Evolutionary conservation across 1,140 invertebrate species (phyloP).

Genomic region (Pseudomyrmex concolor): DNA sequence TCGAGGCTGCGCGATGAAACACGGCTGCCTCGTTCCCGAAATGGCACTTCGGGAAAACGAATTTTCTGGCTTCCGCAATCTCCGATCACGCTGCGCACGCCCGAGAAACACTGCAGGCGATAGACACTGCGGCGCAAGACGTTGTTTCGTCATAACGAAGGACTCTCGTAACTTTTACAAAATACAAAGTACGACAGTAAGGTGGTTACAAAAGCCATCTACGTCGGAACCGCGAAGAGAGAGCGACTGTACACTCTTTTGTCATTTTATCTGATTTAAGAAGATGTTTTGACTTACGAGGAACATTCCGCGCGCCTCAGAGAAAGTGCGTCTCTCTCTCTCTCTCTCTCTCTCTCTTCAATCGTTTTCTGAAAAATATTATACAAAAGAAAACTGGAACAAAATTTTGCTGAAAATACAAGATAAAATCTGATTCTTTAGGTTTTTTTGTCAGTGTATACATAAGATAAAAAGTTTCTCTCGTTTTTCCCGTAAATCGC

Average conservation of each 20-base stretch:
- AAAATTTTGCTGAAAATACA: background rate
- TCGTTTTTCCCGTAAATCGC: constrained; percentile 35
- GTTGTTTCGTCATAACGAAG: constrained; percentile 59
- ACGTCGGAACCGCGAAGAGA: constrained; percentile 14
- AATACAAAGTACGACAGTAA: constrained; percentile 61
- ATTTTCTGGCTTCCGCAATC: constrained; percentile 72
- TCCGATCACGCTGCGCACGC: constrained; percentile 64
- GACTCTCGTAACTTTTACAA: constrained; percentile 56
- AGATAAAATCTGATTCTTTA: background rate
- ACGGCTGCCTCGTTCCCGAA: constrained; percentile 73
- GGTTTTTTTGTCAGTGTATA: background rate
- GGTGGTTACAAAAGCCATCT: constrained; percentile 56
- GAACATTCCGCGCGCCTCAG: constrained; percentile 3
- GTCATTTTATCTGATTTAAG: constrained; percentile 40
- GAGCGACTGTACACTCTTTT: constrained; percentile 36
- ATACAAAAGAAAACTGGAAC: background rate
- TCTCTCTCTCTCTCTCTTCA: background rate
- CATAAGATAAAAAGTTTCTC: constrained; percentile 4
- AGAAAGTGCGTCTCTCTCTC: too few species aligned
- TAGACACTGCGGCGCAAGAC: constrained; percentile 44
- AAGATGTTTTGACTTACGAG: constrained; percentile 41
- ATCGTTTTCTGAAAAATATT: background rate
- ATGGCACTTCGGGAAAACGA: constrained; percentile 74
- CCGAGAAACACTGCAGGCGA: constrained; percentile 51
- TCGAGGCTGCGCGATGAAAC: constrained; percentile 68